A percentile compares a stretch with the other conserved stretches of the same genome.
These are phyloP conservation scores for Anolis sagrei DNA, from an alignment of 2,113 vertebrate genomes.

Conservation along the genomic window DNA sequence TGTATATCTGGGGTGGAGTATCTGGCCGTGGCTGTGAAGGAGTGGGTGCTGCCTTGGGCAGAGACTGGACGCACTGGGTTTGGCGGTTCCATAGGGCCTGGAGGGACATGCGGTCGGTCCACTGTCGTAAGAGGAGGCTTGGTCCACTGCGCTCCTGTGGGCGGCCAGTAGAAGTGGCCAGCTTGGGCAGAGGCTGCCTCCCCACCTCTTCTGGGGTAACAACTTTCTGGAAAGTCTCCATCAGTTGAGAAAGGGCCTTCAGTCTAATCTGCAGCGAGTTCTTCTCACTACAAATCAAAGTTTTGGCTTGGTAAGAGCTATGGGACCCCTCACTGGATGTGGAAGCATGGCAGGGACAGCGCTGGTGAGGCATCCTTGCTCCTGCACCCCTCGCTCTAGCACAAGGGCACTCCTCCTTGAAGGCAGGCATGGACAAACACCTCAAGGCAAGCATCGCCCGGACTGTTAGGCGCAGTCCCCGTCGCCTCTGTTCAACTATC, in stretches of 20 bases:
- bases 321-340: not conserved
- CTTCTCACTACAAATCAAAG: not conserved
- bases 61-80: not conserved
- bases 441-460: not conserved
- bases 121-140: not conserved
- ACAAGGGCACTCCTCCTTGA: not conserved
- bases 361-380: too few species aligned
- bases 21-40: not conserved
- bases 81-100: conserved; percentile 1
- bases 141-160: too few species aligned
- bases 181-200: too few species aligned
- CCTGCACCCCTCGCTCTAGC: too few species aligned
- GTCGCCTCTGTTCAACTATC: not conserved
- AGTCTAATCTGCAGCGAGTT: conserved; percentile 8
- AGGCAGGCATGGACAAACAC: rapidly evolving
- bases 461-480: not conserved
- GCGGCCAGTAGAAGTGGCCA: too few species aligned
- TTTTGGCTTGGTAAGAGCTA: not conserved
- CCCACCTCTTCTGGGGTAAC: too few species aligned
- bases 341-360: not conserved
- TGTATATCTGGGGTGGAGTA: too few species aligned
- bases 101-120: not conserved
- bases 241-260: too few species aligned
- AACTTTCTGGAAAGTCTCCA: too few species aligned
- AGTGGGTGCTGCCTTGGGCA: not conserved